phyloP scores from a whole-genome alignment of 2,113 vertebrate genomes.

The Baryphthengus martii region DNA sequence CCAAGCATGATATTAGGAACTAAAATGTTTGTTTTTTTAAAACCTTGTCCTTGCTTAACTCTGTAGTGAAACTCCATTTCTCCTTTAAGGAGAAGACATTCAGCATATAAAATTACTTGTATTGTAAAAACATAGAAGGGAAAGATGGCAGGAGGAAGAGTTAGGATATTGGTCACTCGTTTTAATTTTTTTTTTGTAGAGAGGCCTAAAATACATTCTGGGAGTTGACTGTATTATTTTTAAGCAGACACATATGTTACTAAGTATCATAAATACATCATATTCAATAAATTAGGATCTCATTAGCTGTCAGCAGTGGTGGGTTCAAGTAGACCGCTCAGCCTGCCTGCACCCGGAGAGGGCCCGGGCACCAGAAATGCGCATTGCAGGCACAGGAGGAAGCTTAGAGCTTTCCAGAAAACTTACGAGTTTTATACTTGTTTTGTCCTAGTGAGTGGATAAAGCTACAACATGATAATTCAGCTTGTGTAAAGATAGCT shows the following conservation, averaged over 20 bases:
- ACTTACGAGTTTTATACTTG: accelerated
- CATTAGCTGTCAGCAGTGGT: no score
- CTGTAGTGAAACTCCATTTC: neutral
- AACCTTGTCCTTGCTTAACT: neutral
- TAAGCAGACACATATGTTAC: neutral
- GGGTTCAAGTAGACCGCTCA: no score
- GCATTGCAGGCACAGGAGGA: no score
- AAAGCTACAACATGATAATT: neutral
- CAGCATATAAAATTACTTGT: neutral
- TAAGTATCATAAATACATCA: neutral
- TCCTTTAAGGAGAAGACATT: neutral
- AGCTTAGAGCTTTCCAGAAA: neutral
- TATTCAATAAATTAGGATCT: neutral
- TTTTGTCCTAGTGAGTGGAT: neutral
- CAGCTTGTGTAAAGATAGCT: no score
- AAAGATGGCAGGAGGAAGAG: neutral
- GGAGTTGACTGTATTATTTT: neutral
- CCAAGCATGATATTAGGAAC: no score
- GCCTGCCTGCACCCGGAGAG: neutral
- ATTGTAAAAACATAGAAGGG: neutral
- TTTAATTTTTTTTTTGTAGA: neutral
- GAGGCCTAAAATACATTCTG: neutral
- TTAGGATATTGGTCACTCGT: neutral
- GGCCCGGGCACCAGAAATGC: neutral
- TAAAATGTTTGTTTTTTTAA: neutral